phyloP scores from a whole-genome alignment of 2,113 vertebrate species.

The Micronycteris hirsuta region DNA sequence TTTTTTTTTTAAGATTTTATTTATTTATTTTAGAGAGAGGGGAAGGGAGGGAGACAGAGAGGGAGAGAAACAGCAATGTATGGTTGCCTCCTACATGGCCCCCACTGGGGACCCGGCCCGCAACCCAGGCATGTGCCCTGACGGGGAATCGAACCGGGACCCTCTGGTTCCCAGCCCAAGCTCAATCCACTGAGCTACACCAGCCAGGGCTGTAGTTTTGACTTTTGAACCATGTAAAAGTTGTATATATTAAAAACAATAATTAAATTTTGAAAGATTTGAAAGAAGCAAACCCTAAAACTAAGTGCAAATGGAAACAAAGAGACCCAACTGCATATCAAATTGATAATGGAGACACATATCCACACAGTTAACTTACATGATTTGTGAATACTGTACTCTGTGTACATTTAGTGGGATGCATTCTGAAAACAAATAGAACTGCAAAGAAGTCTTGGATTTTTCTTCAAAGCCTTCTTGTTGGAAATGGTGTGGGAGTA shows the following conservation, averaged over 20 bases:
- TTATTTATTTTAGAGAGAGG: too few species aligned
- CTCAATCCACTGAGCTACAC: too few species aligned
- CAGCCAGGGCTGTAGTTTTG: too few species aligned
- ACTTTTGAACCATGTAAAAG: not conserved
- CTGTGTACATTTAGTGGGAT: not conserved
- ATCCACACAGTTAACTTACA: not conserved
- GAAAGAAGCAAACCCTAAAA: not conserved
- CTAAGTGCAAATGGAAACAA: conserved; percentile 18
- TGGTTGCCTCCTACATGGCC: too few species aligned
- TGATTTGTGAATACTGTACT: not conserved
- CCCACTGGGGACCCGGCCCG: too few species aligned
- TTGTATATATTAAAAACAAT: not conserved
- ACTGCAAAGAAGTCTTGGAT: not conserved
- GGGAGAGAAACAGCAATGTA: too few species aligned
- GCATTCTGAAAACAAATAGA: not conserved
- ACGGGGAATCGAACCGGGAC: too few species aligned
- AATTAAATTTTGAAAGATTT: not conserved
- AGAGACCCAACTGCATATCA: not conserved
- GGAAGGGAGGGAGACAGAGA: too few species aligned
- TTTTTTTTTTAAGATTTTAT: too few species aligned
- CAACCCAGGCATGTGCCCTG: too few species aligned
- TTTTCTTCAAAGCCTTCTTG: not conserved
- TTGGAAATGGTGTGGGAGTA: not conserved
- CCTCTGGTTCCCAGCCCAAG: too few species aligned
- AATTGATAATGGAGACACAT: not conserved